A percentile compares a stretch with the other conserved stretches of the same genome.
Evolutionary conservation across 2,113 vertebrate species (phyloP).

Genomic region (Elgaria multicarinata): DNA sequence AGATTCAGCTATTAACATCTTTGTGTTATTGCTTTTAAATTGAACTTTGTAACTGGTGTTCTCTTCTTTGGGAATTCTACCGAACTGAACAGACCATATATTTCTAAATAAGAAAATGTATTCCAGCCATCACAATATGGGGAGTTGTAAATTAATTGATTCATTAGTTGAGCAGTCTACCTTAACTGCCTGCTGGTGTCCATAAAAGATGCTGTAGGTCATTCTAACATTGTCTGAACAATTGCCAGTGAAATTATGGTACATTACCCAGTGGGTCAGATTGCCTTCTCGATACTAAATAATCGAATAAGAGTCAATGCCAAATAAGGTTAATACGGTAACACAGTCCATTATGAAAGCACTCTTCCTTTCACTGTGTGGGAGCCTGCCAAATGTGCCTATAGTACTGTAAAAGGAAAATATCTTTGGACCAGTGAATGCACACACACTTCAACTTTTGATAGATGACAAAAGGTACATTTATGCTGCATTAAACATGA

Average conservation of each 20-base stretch:
- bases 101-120: not conserved
- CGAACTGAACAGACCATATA: not conserved
- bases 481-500: constrained; percentile 25
- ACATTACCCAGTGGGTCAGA: constrained; percentile 15
- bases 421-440: constrained; percentile 4
- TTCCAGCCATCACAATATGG: not conserved
- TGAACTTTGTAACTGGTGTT: not conserved
- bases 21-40: not conserved
- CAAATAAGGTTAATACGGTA: constrained; percentile 20
- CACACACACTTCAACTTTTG: constrained; percentile 22
- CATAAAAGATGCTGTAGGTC: not conserved
- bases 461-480: constrained; percentile 10
- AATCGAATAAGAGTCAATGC: constrained; percentile 16
- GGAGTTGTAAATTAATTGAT: not conserved
- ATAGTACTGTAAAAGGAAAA: not conserved
- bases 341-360: constrained; percentile 22
- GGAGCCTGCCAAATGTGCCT: not conserved
- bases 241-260: not conserved
- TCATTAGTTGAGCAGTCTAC: not conserved
- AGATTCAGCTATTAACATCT: not conserved
- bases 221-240: not conserved
- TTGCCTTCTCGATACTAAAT: constrained; percentile 19
- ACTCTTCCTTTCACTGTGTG: not conserved
- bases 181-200: not conserved
- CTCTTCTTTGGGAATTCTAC: not conserved